Conservation (phyloP, 2,797 vertebrate genomes). For the Prunella strophiata region DNA sequence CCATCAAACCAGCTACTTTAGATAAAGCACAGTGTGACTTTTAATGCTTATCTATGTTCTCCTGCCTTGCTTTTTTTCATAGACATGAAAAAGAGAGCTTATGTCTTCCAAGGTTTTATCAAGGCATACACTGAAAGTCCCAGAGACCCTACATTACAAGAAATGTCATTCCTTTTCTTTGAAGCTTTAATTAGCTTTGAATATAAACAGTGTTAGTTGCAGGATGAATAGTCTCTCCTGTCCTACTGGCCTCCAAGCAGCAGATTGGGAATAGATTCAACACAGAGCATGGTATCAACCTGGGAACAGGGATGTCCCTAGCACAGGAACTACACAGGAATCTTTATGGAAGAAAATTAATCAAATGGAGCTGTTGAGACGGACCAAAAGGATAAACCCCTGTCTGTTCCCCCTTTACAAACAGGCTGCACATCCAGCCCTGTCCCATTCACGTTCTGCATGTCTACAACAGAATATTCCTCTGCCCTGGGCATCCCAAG, state of each 20-base stretch:
- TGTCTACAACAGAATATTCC: neutral
- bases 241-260: neutral
- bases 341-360: neutral
- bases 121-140: neutral
- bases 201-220: neutral
- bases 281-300: neutral
- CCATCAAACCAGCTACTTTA: neutral
- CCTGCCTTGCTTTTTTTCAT: neutral
- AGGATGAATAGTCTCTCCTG: neutral
- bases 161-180: neutral
- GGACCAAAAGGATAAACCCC: neutral
- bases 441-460: neutral
- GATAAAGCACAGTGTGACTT: neutral
- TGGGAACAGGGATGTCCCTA: neutral
- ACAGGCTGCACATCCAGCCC: neutral
- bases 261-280: neutral
- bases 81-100: neutral
- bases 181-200: neutral
- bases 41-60: neutral
- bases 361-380: neutral
- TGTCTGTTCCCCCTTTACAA: neutral
- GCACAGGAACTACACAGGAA: neutral
- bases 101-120: neutral
- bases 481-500: neutral
- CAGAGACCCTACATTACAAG: neutral